These are phyloP conservation scores for Lordiphosa mommai DNA, from an alignment of 1,140 invertebrate genomes.

Conservation along the genomic window DNA sequence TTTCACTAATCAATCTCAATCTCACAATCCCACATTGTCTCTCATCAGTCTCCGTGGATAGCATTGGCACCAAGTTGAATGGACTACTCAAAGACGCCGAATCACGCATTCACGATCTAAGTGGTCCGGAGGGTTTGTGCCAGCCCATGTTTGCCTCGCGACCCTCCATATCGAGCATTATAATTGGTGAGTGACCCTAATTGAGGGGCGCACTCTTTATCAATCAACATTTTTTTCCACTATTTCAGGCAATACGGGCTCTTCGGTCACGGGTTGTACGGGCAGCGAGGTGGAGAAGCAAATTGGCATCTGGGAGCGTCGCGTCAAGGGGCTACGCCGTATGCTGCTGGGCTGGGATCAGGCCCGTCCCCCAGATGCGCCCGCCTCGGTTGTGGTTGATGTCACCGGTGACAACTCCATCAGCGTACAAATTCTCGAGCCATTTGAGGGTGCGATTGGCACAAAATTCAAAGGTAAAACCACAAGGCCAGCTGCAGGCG, in stretches of 20 bases:
- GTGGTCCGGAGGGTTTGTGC: conserved; percentile 79
- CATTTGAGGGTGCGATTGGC: conserved; percentile 85
- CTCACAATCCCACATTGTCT: conserved; percentile 23
- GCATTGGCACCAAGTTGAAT: conserved; percentile 86
- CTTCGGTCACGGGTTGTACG: conserved; percentile 84
- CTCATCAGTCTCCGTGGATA: conserved; percentile 86
- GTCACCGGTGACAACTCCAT: conserved; percentile 91
- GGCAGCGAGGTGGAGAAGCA: conserved; percentile 90
- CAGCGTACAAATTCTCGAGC: conserved; percentile 83
- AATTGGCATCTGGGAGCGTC: conserved; percentile 91
- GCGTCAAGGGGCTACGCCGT: conserved; percentile 87
- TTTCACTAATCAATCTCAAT: conserved; percentile 39
- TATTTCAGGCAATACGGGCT: conserved; percentile 71
- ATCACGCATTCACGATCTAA: conserved; percentile 86
- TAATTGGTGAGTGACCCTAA: conserved; percentile 66
- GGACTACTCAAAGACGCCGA: conserved; percentile 90
- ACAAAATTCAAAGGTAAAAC: conserved; percentile 93
- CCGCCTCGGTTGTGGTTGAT: conserved; percentile 88
- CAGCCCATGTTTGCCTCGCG: conserved; percentile 65
- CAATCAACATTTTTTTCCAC: neutral
- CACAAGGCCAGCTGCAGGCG: conserved; percentile 7
- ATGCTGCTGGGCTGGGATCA: conserved; percentile 83
- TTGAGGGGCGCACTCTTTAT: conserved; percentile 9
- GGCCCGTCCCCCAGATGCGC: conserved; percentile 88
- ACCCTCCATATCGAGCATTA: conserved; percentile 78